Evolutionary conservation across 2,888 invertebrate species (phyloP).

Genomic region (Drosophila quinaria): DNA sequence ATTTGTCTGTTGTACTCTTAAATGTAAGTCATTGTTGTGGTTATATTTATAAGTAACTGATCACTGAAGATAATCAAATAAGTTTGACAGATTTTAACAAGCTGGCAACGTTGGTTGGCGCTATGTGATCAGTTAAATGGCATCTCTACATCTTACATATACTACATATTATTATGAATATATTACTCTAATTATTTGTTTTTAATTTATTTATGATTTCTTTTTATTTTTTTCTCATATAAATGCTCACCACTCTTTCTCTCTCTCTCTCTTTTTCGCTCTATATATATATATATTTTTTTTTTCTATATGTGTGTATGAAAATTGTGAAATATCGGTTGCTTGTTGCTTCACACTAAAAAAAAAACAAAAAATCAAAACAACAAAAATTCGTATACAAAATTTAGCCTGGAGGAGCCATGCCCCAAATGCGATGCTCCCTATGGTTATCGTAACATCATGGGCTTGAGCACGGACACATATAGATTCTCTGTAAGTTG

Average conservation of each 20-base stretch:
- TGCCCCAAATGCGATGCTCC: constrained; percentile 95
- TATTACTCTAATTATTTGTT: constrained; percentile 22
- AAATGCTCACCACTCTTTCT: constrained; percentile 43
- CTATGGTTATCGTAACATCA: constrained; percentile 98
- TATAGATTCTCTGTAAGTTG: constrained; percentile 93
- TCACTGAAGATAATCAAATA: background rate
- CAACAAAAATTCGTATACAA: constrained; percentile 45
- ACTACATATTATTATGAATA: background rate
- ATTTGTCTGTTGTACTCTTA: constrained; percentile 43
- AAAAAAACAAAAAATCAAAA: constrained; percentile 23
- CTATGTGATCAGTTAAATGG: background rate
- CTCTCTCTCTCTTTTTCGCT: constrained; percentile 47
- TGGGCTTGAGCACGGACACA: constrained; percentile 95
- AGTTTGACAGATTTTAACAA: background rate
- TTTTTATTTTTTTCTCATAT: constrained; percentile 39
- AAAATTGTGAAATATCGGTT: constrained; percentile 47
- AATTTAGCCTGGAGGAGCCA: constrained; percentile 89
- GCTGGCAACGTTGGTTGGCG: background rate
- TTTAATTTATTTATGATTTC: constrained; percentile 21
- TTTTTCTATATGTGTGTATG: constrained; percentile 45
- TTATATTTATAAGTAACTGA: background rate
- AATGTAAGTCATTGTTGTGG: constrained; percentile 33
- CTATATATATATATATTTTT: constrained; percentile 34
- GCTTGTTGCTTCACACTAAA: constrained; percentile 50
- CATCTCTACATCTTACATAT: constrained; percentile 1